A percentile compares a stretch with the other conserved stretches of the same genome.
These are phyloP conservation scores for Tautogolabrus adspersus DNA, from an alignment of 2,113 vertebrate species.

Conservation along the genomic window DNA sequence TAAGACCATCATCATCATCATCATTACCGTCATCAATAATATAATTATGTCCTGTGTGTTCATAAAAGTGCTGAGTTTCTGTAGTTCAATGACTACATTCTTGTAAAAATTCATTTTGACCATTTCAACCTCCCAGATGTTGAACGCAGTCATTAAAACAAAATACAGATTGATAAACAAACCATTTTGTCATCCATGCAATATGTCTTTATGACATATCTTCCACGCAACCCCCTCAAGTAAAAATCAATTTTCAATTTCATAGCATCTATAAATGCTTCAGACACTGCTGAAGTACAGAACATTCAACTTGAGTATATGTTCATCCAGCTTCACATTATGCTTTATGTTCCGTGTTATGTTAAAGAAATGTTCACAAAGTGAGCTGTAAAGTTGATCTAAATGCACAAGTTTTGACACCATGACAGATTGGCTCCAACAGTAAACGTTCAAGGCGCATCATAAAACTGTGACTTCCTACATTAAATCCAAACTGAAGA, in stretches of 20 bases:
- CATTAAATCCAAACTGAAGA: neutral
- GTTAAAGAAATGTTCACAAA: neutral
- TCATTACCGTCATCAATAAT: too few relatives aligned
- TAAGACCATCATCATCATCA: too few relatives aligned
- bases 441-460: neutral
- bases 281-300: neutral
- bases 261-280: neutral
- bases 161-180: conserved; percentile 2
- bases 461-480: neutral
- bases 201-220: neutral
- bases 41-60: too few relatives aligned
- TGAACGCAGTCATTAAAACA: neutral
- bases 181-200: neutral
- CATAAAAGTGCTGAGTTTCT: neutral
- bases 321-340: neutral
- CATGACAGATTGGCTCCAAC: neutral
- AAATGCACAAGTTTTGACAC: neutral
- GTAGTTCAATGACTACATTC: neutral
- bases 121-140: rapidly evolving
- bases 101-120: conserved; percentile 18
- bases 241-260: neutral
- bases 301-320: neutral
- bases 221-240: neutral
- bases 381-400: neutral
- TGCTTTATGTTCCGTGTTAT: neutral